Base-by-base conservation (phyloP, 2,113 vertebrate genomes). In the Sciurus niger region DNA sequence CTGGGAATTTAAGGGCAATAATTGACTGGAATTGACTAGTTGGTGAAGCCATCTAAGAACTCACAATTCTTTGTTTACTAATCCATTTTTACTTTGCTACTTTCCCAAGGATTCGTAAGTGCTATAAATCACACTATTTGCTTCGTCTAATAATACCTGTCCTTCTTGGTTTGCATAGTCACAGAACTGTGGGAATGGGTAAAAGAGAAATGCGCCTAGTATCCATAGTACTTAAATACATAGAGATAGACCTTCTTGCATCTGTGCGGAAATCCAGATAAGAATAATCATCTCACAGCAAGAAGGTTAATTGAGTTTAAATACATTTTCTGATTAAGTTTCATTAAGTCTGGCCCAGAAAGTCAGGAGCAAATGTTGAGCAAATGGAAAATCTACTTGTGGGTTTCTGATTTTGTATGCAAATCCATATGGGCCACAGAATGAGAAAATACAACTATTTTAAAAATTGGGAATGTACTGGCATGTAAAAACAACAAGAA, bases 11-110 rank as follows among this genome's bases (percentile, higher is more conserved):
- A 94, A 96, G 84, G 90, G 83, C 72, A 97, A 92, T 97, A 98
- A 98, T 95, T 70, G 76, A 72, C 97, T 97, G 78, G 95, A 98
- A 98, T 92, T 95, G 96, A 97, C 94, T 95, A 37, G 90, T 83
- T 97, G 92, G 95, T 97, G 92, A 96, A 96, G 76, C 88, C 91
- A 90, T 67, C 90, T 97, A 97, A 97, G 89, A 94, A 96, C 86
- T 95, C 96, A 80, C 3, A 18, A 76, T 76, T 88, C 46, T 14
- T 63, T 95, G 73, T 96, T 97, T 74, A 95, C 96, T 97, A 89
- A 97, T 97, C 95, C 96, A 79, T 82, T 96, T 96, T 65, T 87
- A 91, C 46, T 93, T 90, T 30, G 51, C 53, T 94, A 74, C 95
- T 97, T 98, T 96, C 91, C 98, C 95, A 97, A 95, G 92, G 53